Evolutionary conservation across 2,113 vertebrate genomes (phyloP).

Genomic region (Megaptera novaeangliae): DNA sequence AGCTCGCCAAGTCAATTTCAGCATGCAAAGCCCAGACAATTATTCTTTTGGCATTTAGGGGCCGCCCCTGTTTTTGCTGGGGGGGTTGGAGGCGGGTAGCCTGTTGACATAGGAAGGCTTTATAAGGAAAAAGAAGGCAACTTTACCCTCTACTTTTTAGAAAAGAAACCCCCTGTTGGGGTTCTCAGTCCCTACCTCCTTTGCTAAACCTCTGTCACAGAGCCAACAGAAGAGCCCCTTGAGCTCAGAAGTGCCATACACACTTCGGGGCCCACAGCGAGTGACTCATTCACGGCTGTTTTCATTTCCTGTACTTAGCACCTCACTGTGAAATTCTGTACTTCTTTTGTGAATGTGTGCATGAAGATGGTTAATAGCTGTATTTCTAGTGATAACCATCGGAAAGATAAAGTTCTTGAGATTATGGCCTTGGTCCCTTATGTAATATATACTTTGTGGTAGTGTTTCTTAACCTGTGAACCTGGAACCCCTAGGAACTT

Average conservation of each 20-base stretch:
- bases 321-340: background rate
- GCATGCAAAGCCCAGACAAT: constrained; percentile 56
- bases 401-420: constrained; percentile 10
- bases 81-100: background rate
- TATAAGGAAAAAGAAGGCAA: constrained; percentile 46
- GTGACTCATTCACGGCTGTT: constrained; percentile 11
- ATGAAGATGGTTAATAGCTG: background rate
- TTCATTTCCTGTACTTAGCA: background rate
- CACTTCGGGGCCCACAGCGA: background rate
- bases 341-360: constrained; percentile 41
- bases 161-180: background rate
- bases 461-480: background rate
- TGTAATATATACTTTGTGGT: background rate
- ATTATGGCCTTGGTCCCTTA: background rate
- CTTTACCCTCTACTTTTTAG: background rate
- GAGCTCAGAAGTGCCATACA: background rate
- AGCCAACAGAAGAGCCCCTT: background rate
- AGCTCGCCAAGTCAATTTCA: constrained; percentile 69
- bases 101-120: constrained; percentile 55
- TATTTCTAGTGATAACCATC: background rate
- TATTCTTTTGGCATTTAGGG: constrained; percentile 61
- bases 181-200: background rate
- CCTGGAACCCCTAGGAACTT: background rate
- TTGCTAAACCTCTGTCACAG: background rate
- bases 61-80: constrained; percentile 30